Evolutionary conservation across 2,888 invertebrate genomes (phyloP), one percentile per base, ranked within the genome.

Genomic region (Scaptodrosophila latifasciaeformis): DNA sequence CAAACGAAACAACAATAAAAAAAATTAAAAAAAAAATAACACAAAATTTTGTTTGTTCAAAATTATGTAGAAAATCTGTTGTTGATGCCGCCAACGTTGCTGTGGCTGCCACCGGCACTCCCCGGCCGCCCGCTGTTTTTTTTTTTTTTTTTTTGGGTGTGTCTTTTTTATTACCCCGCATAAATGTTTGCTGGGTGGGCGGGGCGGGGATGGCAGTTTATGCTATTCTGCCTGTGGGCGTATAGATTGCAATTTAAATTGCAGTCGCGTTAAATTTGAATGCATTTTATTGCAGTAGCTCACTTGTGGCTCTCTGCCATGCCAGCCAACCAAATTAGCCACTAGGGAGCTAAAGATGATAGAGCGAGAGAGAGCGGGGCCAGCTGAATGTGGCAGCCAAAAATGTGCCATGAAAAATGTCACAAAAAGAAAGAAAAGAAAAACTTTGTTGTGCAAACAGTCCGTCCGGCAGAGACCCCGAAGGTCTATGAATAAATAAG

Each of bases 91-190:
- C 62, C 54, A 61, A 54, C 61, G 60, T 15, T 56, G 40, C 56
- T 52, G 61, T 48, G 31, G 50, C 17, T n/a, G 17, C 5, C 13
- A 42, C 39, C 18, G 24, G 7, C 24, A 7, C 24, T 3, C 3
- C 24, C 7, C 4, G 3, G 7, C 24, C 24, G 24, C 24, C 24
- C 24, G 24, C 24, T 3, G 24, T 24, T 24, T 3, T 24, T 47
- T 37, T n/a, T 37, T 21, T 39, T 49, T 42, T 35, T 30, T 61
- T 48, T 10, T 30, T 29, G 62, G 63, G 63, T 63, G 63, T 63
- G 63, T 63, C 63, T 59, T 62, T 61, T 62, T 37, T 63, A 63
- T 62, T 58, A 53, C 47, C 62, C 59, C 54, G 50, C 61, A 63
- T 63, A 55, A 59, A 62, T 62, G 59, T 59, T 62, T 37, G 9